These are phyloP conservation scores for Bergia sp. DNA, from an alignment of 92 coral and sea anemone genomes.

Conservation along the genomic window DNA sequence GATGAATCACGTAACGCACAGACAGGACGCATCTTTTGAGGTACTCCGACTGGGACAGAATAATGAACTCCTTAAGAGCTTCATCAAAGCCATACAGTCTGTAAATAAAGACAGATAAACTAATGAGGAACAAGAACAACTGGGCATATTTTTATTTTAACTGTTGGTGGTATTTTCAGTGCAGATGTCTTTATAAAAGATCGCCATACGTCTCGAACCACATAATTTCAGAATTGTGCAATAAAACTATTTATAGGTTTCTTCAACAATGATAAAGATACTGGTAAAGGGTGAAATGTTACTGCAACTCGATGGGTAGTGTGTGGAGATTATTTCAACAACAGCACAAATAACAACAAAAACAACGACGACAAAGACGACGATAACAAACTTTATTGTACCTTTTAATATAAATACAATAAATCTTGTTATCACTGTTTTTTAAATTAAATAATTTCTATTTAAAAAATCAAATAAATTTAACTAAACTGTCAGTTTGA, in stretches of 20 bases:
- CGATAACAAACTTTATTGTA: no score
- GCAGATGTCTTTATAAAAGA: neutral
- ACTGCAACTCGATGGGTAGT: no score
- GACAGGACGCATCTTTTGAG: conserved; percentile 82
- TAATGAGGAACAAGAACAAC: neutral
- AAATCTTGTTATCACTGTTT: no score
- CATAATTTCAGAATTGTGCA: neutral
- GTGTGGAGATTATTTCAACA: no score
- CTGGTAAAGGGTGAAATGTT: neutral
- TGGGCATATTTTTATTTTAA: neutral
- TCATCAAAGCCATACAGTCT: conserved; percentile 86
- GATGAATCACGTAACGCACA: conserved; percentile 72
- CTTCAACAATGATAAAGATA: neutral
- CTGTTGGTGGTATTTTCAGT: neutral
- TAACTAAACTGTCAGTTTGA: no score
- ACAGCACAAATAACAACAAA: neutral
- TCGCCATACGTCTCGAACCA: neutral
- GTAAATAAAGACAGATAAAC: neutral
- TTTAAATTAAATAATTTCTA: no score
- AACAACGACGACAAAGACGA: no score
- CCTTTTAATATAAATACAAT: no score
- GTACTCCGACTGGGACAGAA: conserved; percentile 80
- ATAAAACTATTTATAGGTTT: neutral
- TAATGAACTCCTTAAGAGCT: conserved; percentile 58
- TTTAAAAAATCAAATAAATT: no score